Evolutionary conservation across 1,140 invertebrate genomes (phyloP), one percentile per base, ranked within the genome.

Genomic region (Bombus confusus): DNA sequence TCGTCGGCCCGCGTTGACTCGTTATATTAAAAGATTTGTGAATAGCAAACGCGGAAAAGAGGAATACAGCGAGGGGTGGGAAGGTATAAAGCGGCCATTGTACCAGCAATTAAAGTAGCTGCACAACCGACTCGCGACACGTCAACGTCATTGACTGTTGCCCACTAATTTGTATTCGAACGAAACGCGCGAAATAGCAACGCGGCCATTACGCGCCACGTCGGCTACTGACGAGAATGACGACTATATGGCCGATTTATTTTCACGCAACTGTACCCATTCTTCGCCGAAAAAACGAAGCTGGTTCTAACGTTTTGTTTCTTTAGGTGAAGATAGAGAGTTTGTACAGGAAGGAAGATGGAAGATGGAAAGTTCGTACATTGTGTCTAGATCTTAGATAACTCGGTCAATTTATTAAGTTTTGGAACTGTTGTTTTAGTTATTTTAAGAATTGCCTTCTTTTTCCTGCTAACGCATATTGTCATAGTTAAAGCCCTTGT

Each of bases 1-100:
- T 72, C 84, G 80, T 52, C 59, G 68, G 31, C 41, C 57, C 41
- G 64, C 77, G 83, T 85, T 85, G 31, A 85, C 83, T 85, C 83
- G 83, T 81, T 85, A 85, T 85, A 85, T 85, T 85, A 85, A 85
- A 74, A 85, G 83, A 85, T 85, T 85, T 43, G 83, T 81, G 83
- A 85, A 85, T 85, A 39, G 68, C n/a, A 22, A 28, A 52, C 43
- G 37, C 39, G 25, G 73, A 39, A 37, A n/a, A n/a, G 18, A 28
- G 81, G 28, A 31, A 31, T 25, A 66, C 39, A 57, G 31, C 8
- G 15, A 18, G 10, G 13, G 10, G 28, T 15, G 3, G 28, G 6
- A 22, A 22, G 43, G 69, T 47, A 83, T 76, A 68, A 76, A 76
- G 76, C 73, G 28, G 52, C 25, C 34, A 86, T 83, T 77, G 85